Evolutionary conservation across 2,888 invertebrate genomes (phyloP).

Genomic region (Hemicrepidius hirtus): DNA sequence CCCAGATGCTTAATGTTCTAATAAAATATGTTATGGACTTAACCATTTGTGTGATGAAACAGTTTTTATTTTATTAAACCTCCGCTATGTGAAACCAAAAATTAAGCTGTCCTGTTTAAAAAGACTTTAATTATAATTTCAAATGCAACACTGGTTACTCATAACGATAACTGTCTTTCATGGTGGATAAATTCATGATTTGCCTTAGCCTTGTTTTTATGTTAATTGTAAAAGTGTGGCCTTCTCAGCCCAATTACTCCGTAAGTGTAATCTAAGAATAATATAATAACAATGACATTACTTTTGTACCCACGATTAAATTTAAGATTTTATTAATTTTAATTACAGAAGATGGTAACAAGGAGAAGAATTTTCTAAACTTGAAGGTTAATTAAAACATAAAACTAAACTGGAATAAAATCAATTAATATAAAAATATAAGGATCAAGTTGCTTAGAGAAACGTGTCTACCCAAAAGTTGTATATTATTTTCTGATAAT

Average conservation of each 20-base stretch:
- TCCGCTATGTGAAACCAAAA: not conserved
- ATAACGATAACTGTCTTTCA: constrained; percentile 34
- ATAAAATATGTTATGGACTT: too few relatives aligned
- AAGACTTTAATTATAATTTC: constrained; percentile 17
- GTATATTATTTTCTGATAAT: too few relatives aligned
- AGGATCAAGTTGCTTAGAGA: too few relatives aligned
- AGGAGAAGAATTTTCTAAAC: not conserved
- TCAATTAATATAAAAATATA: too few relatives aligned
- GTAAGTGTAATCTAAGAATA: constrained; percentile 13
- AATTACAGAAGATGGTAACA: not conserved
- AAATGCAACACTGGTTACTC: constrained; percentile 17
- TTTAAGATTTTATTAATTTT: not conserved
- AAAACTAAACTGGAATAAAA: not conserved
- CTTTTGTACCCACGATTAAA: constrained; percentile 5
- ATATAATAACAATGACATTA: constrained; percentile 20
- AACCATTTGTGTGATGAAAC: too few relatives aligned
- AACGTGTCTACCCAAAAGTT: too few relatives aligned
- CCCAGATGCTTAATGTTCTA: too few relatives aligned
- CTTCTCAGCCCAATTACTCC: constrained; percentile 46
- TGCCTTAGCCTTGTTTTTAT: constrained; percentile 46
- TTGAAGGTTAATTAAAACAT: not conserved
- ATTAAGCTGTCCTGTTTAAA: constrained; percentile 15
- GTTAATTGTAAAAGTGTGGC: constrained; percentile 49
- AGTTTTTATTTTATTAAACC: too few relatives aligned
- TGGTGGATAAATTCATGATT: constrained; percentile 43